Base-by-base conservation (phyloP, 2,797 vertebrate genomes). In the Alfaro cultratus region DNA sequence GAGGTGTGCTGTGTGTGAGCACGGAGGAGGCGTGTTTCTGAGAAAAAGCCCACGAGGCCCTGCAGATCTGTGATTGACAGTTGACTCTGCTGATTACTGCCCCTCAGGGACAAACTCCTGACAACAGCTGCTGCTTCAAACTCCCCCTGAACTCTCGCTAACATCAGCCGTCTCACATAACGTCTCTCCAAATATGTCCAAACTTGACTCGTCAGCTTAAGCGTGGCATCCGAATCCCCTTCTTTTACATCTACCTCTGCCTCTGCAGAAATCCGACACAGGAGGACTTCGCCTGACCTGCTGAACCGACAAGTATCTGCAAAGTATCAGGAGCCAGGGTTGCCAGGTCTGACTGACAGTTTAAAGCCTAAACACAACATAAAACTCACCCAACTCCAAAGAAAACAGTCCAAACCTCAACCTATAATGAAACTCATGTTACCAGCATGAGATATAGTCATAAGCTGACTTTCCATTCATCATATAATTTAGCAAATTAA, bases 41-140 rank as follows among this genome's bases (percentile, higher is more conserved):
- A 90, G 92, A 93, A 94, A 86, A 90, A 89, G 80, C 90, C 89
- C 91, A 82, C 45, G 86, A 91, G 93, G 93, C 88, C 85, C 79
- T 75, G 84, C 67, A 78, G 91, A 77, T 73, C 84, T 78, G 85
- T 93, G 93, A 94, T 86, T 93, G 93, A 93, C 93, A 94, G 92
- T 81, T 88, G 90, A 91, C 93, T 91, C 93, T 94, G 91, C 88
- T 83, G 92, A 91, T 89, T 86, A 81, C 85, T 53, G 84, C 83
- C 88, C 91, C 91, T 82, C 72, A 45, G 88, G 92, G 89, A 87
- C 77, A 46, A 49, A 81, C 80, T 87, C 86, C 67, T 60, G 5
- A 84, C 74, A 85, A 88, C 94, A 94, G 93, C 93, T 94, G 94
- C 87, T 79, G 80, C 84, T 84, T 85, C 80, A 86, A 89, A 87